A percentile compares a stretch with the other conserved stretches of the same genome.
These are phyloP conservation scores for Phortica variegata DNA, from an alignment of 1,140 invertebrate species.

Conservation along the genomic window DNA sequence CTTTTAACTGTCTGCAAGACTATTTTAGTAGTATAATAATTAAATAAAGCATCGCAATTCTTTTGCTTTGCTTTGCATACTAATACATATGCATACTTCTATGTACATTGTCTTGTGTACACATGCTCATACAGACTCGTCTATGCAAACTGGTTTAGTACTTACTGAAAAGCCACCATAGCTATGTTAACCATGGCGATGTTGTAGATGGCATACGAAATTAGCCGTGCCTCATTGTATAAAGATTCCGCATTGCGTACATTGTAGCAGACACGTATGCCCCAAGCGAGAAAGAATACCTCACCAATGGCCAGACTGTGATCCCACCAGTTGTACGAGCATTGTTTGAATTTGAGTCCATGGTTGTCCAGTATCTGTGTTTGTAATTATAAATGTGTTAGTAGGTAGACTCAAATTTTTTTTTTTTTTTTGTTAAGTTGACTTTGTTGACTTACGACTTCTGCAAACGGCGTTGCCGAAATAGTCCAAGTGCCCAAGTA, in stretches of 20 bases:
- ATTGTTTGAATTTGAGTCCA: conserved; percentile 82
- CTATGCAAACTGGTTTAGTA: too few relatives aligned
- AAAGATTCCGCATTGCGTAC: conserved; percentile 88
- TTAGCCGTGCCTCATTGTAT: conserved; percentile 88
- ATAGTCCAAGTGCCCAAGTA: conserved; percentile 88
- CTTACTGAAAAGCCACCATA: conserved; percentile 90
- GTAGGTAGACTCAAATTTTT: not conserved
- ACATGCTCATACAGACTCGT: too few relatives aligned
- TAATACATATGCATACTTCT: too few relatives aligned
- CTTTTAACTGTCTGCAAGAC: too few relatives aligned
- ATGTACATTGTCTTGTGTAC: too few relatives aligned
- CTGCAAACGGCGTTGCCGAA: conserved; percentile 74
- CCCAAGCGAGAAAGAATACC: conserved; percentile 85
- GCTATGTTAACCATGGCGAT: conserved; percentile 87
- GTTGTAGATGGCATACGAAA: conserved; percentile 92
- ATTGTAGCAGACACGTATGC: conserved; percentile 86
- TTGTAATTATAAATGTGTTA: not conserved
- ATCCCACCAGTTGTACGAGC: conserved; percentile 91
- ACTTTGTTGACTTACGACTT: conserved; percentile 62
- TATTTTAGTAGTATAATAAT: too few relatives aligned
- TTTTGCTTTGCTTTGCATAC: too few relatives aligned
- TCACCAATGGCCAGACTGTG: conserved; percentile 85
- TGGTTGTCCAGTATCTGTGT: conserved; percentile 69
- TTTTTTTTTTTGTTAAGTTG: not conserved
- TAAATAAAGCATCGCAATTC: too few relatives aligned